Conservation (phyloP, 2,113 vertebrate genomes). For the Sceloporus tristichus region DNA sequence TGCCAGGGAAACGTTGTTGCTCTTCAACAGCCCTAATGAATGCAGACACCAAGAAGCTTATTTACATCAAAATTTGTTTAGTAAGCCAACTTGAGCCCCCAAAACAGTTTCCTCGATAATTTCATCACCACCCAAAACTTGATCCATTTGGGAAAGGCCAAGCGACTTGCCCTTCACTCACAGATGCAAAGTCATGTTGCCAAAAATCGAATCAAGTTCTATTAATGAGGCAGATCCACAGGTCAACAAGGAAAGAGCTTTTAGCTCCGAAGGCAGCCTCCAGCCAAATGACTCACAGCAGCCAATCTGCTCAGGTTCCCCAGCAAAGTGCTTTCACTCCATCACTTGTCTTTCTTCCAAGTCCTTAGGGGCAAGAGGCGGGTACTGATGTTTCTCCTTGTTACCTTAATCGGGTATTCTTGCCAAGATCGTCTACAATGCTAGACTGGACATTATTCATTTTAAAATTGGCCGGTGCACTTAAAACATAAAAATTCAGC, state of each 20-base stretch:
- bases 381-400: constrained; percentile 64
- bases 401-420: constrained; percentile 70
- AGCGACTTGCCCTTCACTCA: constrained; percentile 70
- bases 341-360: constrained; percentile 65
- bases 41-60: constrained; percentile 73
- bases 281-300: constrained; percentile 70
- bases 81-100: constrained; percentile 70
- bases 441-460: constrained; percentile 59
- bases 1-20: constrained; percentile 71
- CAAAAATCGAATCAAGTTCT: constrained; percentile 75
- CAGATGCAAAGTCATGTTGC: constrained; percentile 75
- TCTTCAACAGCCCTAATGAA: constrained; percentile 71
- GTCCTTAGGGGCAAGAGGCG: constrained; percentile 46
- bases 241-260: constrained; percentile 75
- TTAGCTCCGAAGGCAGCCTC: constrained; percentile 72
- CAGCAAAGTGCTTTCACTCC: constrained; percentile 71
- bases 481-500: constrained; percentile 48
- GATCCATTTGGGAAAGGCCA: constrained; percentile 67
- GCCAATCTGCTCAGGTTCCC: constrained; percentile 58
- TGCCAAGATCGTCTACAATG: constrained; percentile 59
- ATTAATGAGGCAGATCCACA: constrained; percentile 73
- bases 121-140: constrained; percentile 75
- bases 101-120: constrained; percentile 73
- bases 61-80: constrained; percentile 78
- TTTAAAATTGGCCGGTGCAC: constrained; percentile 58